phyloP scores from a whole-genome alignment of 2,888 invertebrate genomes.

The Desoria tigrina region DNA sequence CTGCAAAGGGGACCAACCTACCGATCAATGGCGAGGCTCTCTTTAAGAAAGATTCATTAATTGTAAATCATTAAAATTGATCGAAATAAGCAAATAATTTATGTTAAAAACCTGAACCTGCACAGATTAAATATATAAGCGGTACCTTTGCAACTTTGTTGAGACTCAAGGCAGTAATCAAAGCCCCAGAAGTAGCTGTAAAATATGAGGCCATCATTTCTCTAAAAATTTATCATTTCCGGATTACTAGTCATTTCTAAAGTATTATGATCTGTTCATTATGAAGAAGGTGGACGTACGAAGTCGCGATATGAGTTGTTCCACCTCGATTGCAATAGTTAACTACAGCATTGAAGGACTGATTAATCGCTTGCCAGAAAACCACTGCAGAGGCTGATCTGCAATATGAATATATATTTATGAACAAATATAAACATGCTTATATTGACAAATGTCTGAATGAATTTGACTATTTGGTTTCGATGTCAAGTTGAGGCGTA shows the following conservation, averaged over 20 bases:
- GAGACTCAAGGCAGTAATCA: conserved; percentile 82
- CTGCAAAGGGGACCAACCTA: conserved; percentile 89
- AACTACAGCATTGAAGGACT: conserved; percentile 97
- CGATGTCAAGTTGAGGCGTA: conserved; percentile 55
- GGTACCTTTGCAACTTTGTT: conserved; percentile 76
- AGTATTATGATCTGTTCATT: no score
- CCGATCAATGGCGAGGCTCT: conserved; percentile 74
- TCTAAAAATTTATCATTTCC: conserved; percentile 55
- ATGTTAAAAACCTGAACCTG: not conserved
- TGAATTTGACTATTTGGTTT: no score
- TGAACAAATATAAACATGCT: not conserved
- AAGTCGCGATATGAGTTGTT: conserved; percentile 67
- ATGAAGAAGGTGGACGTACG: conserved; percentile 57
- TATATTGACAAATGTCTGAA: not conserved
- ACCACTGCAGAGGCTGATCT: conserved; percentile 84
- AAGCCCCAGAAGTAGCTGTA: conserved; percentile 87
- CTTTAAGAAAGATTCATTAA: conserved; percentile 62
- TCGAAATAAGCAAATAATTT: no score
- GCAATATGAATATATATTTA: conserved; percentile 48
- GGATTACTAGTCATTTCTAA: no score
- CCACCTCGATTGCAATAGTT: conserved; percentile 96
- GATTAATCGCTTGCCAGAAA: conserved; percentile 98
- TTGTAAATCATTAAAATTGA: no score
- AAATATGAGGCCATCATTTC: conserved; percentile 83
- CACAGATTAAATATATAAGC: conserved; percentile 1